A percentile compares a stretch with the other conserved stretches of the same genome.
These are phyloP conservation scores for Agrilus mali DNA, from an alignment of 2,888 invertebrate species.

Conservation along the genomic window DNA sequence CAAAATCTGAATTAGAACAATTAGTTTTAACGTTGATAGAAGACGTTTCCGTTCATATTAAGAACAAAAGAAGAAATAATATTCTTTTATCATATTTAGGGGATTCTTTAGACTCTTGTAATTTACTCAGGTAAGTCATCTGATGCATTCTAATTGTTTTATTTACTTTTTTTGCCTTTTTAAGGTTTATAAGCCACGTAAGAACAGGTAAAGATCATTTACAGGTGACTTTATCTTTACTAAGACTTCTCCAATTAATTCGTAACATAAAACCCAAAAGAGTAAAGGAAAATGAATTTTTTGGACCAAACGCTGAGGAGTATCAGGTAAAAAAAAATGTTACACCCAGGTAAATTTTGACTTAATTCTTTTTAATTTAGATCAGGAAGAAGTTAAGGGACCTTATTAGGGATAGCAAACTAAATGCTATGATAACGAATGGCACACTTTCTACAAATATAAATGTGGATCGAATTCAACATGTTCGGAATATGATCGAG, in stretches of 20 bases:
- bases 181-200: slow-evolving; percentile 33
- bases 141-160: slow-evolving; percentile 7
- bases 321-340: slow-evolving; percentile 13
- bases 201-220: slow-evolving; percentile 26
- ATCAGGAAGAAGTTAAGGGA: slow-evolving; percentile 19
- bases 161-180: slow-evolving; percentile 4
- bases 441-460: slow-evolving; percentile 26
- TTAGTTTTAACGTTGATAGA: slow-evolving; percentile 22
- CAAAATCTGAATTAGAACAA: slow-evolving; percentile 31
- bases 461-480: slow-evolving; percentile 25
- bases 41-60: slow-evolving; percentile 17
- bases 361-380: no score
- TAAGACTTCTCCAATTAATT: slow-evolving; percentile 29
- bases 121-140: slow-evolving; percentile 26
- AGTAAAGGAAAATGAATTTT: slow-evolving; percentile 8
- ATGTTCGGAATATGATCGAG: slow-evolving; percentile 26
- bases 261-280: slow-evolving; percentile 21
- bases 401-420: slow-evolving; percentile 8
- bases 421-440: slow-evolving; percentile 26
- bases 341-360: no score
- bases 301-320: slow-evolving; percentile 15
- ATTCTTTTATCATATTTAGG: slow-evolving; percentile 31
- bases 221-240: slow-evolving; percentile 28
- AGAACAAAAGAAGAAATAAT: slow-evolving; percentile 23
- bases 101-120: slow-evolving; percentile 24